phyloP scores from a whole-genome alignment of 2,888 invertebrate species.

The Athetis lepigone region DNA sequence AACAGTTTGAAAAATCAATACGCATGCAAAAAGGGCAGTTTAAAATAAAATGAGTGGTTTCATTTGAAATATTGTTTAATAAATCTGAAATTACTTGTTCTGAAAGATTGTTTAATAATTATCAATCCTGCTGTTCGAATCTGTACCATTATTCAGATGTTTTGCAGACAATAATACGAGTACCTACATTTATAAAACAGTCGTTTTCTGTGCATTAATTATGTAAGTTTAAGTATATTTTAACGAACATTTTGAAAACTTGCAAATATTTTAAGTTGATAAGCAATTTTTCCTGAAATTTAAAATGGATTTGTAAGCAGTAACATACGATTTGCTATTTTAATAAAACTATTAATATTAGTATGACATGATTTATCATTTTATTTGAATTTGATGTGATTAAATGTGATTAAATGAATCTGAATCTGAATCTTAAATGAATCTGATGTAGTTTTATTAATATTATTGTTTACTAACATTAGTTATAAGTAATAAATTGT shows the following conservation, averaged over 20 bases:
- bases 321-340: constrained; percentile 1
- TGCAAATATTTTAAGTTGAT: not conserved
- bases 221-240: not conserved
- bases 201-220: not conserved
- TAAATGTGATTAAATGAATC: too few relatives aligned
- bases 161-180: constrained; percentile 1
- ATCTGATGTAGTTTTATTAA: too few relatives aligned
- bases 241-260: not conserved
- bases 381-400: too few relatives aligned
- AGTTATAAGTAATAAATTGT: too few relatives aligned
- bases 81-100: not conserved
- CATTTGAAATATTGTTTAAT: constrained; percentile 2
- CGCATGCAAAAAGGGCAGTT: constrained; percentile 2
- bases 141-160: not conserved
- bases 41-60: constrained; percentile 2
- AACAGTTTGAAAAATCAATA: not conserved
- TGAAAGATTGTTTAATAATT: constrained; percentile 3
- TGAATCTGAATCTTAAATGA: too few relatives aligned
- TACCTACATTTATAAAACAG: not conserved
- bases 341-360: constrained; percentile 1
- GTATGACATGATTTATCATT: too few relatives aligned
- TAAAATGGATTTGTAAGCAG: constrained; percentile 1
- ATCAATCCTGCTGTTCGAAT: not conserved
- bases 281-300: not conserved
- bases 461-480: too few relatives aligned